Conservation (phyloP, 2,888 invertebrate genomes). For the Caenorhabditis sp. region DNA sequence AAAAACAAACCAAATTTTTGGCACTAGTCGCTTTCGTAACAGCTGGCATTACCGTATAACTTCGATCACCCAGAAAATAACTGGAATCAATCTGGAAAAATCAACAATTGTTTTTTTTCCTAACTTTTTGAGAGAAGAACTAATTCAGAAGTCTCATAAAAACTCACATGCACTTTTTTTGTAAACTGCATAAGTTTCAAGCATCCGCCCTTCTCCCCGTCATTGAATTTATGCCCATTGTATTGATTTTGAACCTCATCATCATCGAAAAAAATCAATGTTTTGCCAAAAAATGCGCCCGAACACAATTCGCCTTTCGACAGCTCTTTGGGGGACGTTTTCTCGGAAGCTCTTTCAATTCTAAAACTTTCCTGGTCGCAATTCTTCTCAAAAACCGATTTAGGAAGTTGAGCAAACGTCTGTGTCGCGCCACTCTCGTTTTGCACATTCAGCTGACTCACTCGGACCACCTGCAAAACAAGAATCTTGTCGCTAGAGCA, state of each 20-base stretch:
- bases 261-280: conserved; percentile 34
- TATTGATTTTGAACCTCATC: conserved; percentile 30
- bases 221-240: conserved; percentile 50
- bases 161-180: conserved; percentile 31
- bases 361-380: neutral
- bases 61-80: conserved; percentile 36
- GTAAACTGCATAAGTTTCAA: conserved; percentile 50
- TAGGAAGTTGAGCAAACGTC: neutral
- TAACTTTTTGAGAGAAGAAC: too few species aligned
- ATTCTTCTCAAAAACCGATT: neutral
- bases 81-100: conserved; percentile 33
- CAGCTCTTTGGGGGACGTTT: neutral
- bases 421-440: conserved; percentile 18
- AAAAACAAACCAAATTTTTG: neutral
- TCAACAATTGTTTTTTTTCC: neutral
- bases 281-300: conserved; percentile 33
- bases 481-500: neutral
- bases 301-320: conserved; percentile 12
- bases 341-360: neutral
- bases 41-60: conserved; percentile 36
- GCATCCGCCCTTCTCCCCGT: conserved; percentile 44
- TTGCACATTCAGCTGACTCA: conserved; percentile 12
- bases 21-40: conserved; percentile 1
- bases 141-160: too few species aligned
- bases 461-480: conserved; percentile 13